These are phyloP conservation scores for Drosophila nigrodunni DNA, from an alignment of 1,140 invertebrate species.

Conservation along the genomic window DNA sequence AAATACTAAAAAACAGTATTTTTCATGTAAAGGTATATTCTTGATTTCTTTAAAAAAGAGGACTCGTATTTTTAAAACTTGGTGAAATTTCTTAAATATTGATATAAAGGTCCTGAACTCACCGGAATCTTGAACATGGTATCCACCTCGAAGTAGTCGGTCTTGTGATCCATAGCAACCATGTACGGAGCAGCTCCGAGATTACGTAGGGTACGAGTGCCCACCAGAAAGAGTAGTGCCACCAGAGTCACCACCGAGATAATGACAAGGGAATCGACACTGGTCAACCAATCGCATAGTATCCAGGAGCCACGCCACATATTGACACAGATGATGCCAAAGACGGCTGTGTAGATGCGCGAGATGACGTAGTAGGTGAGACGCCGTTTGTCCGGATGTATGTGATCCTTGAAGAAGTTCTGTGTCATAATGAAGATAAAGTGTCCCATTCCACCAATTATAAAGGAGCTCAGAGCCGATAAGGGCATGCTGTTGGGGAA, in stretches of 20 bases:
- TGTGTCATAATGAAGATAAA: slow-evolving; percentile 89
- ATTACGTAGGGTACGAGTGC: slow-evolving; percentile 90
- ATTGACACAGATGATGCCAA: slow-evolving; percentile 92
- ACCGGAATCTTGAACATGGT: slow-evolving; percentile 92
- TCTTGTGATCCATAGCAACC: slow-evolving; percentile 89
- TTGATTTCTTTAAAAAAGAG: too few species aligned
- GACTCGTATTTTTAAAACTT: too few species aligned
- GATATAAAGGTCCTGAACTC: slow-evolving; percentile 76
- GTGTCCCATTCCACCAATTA: slow-evolving; percentile 89
- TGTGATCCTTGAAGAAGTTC: slow-evolving; percentile 86
- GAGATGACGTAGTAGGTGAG: slow-evolving; percentile 90
- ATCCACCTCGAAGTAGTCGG: slow-evolving; percentile 92
- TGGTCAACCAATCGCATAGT: slow-evolving; percentile 89
- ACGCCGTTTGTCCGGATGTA: slow-evolving; percentile 89
- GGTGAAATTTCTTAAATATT: not conserved
- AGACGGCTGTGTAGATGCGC: slow-evolving; percentile 90
- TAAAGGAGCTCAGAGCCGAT: slow-evolving; percentile 88
- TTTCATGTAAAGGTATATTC: too few species aligned
- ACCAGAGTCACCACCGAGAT: slow-evolving; percentile 87
- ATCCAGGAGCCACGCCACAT: slow-evolving; percentile 93
- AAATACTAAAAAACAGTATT: too few species aligned
- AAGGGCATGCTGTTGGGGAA: slow-evolving; percentile 86
- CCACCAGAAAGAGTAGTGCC: slow-evolving; percentile 88
- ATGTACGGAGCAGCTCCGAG: slow-evolving; percentile 92
- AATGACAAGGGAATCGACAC: slow-evolving; percentile 86